Evolutionary conservation across 2,113 vertebrate species (phyloP).

Genomic region (Cynocephalus volans): DNA sequence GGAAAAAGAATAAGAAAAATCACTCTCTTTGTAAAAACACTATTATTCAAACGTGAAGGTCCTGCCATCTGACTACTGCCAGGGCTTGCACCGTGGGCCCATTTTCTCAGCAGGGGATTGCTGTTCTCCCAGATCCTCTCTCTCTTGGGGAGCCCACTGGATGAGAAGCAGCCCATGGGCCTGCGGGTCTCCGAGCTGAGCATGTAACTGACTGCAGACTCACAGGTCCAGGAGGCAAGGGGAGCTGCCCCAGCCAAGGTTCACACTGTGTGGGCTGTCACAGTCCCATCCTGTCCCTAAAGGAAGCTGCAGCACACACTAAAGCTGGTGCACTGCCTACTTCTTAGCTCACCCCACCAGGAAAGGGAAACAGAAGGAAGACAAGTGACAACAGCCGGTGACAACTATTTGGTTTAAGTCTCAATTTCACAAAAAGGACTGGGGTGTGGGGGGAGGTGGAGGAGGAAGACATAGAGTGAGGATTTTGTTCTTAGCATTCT

Average conservation of each 20-base stretch:
- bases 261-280: rapidly evolving
- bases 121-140: neutral
- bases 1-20: slow-evolving; percentile 74
- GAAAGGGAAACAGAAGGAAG: neutral
- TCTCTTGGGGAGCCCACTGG: neutral
- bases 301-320: neutral
- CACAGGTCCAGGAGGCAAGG: neutral
- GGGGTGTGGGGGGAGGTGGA: too few relatives aligned
- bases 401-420: neutral
- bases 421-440: neutral
- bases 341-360: neutral
- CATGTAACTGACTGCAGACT: neutral
- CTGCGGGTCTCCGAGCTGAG: rapidly evolving
- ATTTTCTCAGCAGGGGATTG: neutral
- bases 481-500: neutral
- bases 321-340: neutral
- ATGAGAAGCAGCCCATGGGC: neutral
- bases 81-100: neutral
- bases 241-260: neutral
- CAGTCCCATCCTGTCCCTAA: rapidly evolving
- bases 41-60: slow-evolving; percentile 48
- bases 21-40: slow-evolving; percentile 37
- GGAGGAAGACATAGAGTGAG: too few relatives aligned
- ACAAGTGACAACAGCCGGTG: neutral
- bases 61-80: neutral